Percentiles rank a stretch among this genome's conserved stretches.
These are phyloP conservation scores for Lutjanus argentimaculatus DNA, from an alignment of 2,797 vertebrate genomes.

Conservation along the genomic window DNA sequence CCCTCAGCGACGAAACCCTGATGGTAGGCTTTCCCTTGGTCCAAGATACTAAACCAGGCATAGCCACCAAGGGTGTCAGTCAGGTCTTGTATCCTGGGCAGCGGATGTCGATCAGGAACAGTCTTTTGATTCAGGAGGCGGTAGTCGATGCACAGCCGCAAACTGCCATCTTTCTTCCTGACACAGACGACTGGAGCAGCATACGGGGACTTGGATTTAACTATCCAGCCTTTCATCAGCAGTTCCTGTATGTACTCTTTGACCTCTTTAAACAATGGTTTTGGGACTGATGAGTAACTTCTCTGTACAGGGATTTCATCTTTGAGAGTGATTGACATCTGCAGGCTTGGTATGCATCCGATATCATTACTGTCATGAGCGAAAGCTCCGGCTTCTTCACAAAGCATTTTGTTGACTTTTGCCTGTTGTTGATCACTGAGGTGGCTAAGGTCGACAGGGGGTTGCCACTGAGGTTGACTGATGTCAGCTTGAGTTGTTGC, in stretches of 20 bases:
- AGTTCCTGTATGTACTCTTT: slow-evolving; percentile 2
- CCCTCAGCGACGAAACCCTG: neutral
- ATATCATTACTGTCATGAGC: neutral
- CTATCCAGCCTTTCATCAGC: neutral
- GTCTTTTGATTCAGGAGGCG: slow-evolving; percentile 9
- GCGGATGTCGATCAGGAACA: neutral
- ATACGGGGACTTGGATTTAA: neutral
- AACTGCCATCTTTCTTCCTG: neutral
- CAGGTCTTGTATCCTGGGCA: slow-evolving; percentile 7
- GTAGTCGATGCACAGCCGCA: neutral
- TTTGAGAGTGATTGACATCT: neutral
- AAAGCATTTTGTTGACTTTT: neutral
- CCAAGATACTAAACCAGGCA: slow-evolving; percentile 7
- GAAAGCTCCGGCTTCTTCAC: neutral
- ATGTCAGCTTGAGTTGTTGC: neutral
- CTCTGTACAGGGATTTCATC: neutral
- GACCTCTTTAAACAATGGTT: neutral
- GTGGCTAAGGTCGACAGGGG: neutral
- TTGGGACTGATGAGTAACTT: neutral
- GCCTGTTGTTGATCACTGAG: neutral
- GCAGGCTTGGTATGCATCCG: neutral
- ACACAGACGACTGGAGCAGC: neutral
- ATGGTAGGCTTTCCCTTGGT: slow-evolving; percentile 21
- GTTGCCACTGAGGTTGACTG: neutral
- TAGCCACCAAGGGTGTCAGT: neutral